Evolutionary conservation across 1,140 invertebrate genomes (phyloP).

Genomic region (Tetramorium alpestre): DNA sequence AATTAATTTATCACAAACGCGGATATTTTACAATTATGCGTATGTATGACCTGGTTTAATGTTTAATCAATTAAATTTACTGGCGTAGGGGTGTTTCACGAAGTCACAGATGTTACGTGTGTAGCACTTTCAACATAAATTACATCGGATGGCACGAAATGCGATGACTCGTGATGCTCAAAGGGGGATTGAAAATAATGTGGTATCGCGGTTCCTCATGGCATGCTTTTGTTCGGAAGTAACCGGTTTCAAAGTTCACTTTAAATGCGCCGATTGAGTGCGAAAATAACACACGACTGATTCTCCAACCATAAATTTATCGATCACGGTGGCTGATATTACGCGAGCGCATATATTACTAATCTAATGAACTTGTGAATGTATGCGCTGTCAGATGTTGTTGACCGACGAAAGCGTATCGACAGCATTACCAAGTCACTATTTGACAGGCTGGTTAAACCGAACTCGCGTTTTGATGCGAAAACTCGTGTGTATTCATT

Average conservation of each 20-base stretch:
- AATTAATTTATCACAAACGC: neutral
- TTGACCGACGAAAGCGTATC: slow-evolving; percentile 21
- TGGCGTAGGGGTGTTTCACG: neutral
- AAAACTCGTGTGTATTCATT: slow-evolving; percentile 18
- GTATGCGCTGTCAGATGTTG: neutral
- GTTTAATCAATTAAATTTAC: neutral
- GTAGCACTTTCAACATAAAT: slow-evolving; percentile 13
- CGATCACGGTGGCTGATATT: slow-evolving; percentile 1
- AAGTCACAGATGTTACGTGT: neutral
- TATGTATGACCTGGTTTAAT: neutral
- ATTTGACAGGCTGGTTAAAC: neutral
- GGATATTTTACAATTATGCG: neutral
- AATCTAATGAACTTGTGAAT: neutral
- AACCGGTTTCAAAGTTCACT: neutral
- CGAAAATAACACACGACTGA: slow-evolving; percentile 1
- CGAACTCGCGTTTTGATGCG: neutral
- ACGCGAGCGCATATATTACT: slow-evolving; percentile 17
- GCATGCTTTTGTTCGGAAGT: neutral
- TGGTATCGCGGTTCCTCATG: neutral
- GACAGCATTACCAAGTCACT: neutral
- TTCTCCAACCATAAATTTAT: neutral
- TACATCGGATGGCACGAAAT: neutral
- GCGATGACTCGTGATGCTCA: slow-evolving; percentile 19
- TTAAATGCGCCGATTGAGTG: neutral
- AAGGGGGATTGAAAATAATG: neutral